phyloP scores from a whole-genome alignment of 1,140 invertebrate genomes.

The Dreissena rostriformis region DNA sequence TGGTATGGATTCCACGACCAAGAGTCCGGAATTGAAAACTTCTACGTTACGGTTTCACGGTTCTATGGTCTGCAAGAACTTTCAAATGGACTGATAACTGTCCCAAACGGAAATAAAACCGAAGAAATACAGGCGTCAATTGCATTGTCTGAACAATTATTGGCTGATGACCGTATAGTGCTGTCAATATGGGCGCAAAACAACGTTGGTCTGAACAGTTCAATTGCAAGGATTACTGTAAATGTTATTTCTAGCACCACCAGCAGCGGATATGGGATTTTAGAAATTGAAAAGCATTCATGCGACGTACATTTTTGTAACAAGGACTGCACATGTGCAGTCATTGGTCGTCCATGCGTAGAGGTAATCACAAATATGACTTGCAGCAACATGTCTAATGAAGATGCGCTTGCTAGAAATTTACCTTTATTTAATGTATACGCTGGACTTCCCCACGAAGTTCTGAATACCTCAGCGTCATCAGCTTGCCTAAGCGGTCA shows the following conservation, averaged over 20 bases:
- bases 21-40: conserved; percentile 57
- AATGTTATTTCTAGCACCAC: conserved; percentile 11
- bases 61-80: conserved; percentile 58
- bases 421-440: background rate
- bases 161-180: conserved; percentile 44
- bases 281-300: conserved; percentile 58
- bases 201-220: conserved; percentile 43
- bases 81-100: conserved; percentile 23
- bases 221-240: conserved; percentile 48
- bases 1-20: conserved; percentile 63
- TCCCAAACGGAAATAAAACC: conserved; percentile 6
- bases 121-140: conserved; percentile 19
- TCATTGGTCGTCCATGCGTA: conserved; percentile 57
- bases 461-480: conserved; percentile 31
- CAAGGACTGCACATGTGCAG: conserved; percentile 65
- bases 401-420: background rate
- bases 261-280: conserved; percentile 3
- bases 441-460: background rate
- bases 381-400: background rate
- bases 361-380: background rate
- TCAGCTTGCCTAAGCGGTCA: conserved; percentile 56
- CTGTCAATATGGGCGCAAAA: conserved; percentile 56
- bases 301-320: conserved; percentile 62
- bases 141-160: conserved; percentile 8
- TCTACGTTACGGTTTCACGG: conserved; percentile 49